phyloP scores from a whole-genome alignment of 1,140 invertebrate genomes.

The Melanaphis sacchari region DNA sequence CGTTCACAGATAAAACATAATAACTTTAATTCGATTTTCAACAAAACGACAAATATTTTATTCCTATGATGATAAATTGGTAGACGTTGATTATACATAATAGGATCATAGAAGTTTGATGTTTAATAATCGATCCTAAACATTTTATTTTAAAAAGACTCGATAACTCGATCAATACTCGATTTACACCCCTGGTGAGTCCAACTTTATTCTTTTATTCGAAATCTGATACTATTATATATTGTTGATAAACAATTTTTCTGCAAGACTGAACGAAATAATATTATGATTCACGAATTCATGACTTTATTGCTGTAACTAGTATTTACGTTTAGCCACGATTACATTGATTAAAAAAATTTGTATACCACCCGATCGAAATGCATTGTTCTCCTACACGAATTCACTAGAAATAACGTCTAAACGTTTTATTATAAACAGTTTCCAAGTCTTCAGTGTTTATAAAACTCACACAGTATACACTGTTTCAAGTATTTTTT shows the following conservation, averaged over 20 bases:
- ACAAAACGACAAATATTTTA: neutral
- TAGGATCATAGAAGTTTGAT: neutral
- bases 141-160: neutral
- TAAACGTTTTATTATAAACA: neutral
- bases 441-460: neutral
- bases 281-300: neutral
- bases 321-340: neutral
- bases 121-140: neutral
- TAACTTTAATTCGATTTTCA: neutral
- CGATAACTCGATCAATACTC: neutral
- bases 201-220: neutral
- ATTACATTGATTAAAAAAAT: neutral
- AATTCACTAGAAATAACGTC: neutral
- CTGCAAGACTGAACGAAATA: neutral
- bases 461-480: neutral
- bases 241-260: too few species aligned
- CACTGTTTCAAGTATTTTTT: neutral
- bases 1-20: neutral
- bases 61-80: neutral
- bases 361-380: neutral
- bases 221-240: neutral
- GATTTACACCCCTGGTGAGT: neutral
- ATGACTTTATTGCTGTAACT: neutral
- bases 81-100: neutral
- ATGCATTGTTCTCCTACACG: neutral